Evolutionary conservation across 2,888 invertebrate species (phyloP).

Genomic region (Rotaria macrura): DNA sequence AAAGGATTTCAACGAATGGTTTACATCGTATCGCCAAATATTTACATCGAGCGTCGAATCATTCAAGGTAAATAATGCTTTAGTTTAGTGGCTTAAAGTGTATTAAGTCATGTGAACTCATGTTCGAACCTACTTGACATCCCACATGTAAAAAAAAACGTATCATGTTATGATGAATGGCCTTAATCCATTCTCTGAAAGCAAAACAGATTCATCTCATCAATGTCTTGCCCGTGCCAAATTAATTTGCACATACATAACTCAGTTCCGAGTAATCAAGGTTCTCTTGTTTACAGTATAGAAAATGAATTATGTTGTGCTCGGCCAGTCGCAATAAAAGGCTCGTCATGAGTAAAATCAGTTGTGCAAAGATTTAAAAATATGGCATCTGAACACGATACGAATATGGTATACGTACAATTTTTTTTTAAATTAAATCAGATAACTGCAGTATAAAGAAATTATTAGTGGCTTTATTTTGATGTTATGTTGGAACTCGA

Average conservation of each 20-base stretch:
- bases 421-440: too few relatives aligned
- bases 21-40: background rate
- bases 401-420: background rate
- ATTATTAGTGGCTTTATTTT: too few relatives aligned
- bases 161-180: background rate
- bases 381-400: background rate
- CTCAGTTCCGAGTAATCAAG: background rate
- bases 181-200: constrained; percentile 3
- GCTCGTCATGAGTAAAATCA: background rate
- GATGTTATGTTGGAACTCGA: too few relatives aligned
- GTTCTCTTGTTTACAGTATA: background rate
- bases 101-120: background rate
- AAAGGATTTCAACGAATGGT: background rate
- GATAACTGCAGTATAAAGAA: too few relatives aligned
- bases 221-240: constrained; percentile 6
- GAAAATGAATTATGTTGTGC: background rate
- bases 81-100: background rate
- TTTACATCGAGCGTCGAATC: background rate
- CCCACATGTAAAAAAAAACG: background rate
- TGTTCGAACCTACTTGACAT: background rate
- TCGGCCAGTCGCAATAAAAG: background rate
- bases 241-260: background rate
- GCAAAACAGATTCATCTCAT: background rate
- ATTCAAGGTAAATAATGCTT: background rate
- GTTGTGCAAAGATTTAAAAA: background rate